Conservation (phyloP, 2,113 vertebrate genomes). For the Corapipo altera region DNA sequence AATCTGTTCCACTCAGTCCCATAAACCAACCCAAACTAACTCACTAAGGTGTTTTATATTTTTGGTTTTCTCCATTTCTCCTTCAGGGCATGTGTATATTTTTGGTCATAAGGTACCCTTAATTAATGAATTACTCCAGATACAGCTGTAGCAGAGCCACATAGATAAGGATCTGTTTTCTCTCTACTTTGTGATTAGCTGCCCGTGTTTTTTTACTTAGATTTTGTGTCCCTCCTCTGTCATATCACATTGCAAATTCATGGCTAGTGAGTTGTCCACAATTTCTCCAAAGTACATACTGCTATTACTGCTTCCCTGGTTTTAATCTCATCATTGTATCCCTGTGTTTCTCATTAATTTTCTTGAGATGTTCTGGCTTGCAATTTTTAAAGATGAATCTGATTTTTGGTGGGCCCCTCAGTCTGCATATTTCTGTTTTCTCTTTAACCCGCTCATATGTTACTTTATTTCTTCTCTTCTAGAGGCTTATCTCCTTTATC, state of each 20-base stretch:
- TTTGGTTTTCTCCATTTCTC: not conserved
- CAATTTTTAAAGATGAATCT: not conserved
- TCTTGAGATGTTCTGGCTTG: not conserved
- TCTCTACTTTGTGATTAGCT: not conserved
- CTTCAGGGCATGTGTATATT: not conserved
- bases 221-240: not conserved
- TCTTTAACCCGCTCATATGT: not conserved
- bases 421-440: not conserved
- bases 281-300: not conserved
- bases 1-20: not conserved
- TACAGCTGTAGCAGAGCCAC: not conserved
- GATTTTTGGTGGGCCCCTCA: not conserved
- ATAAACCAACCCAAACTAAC: not conserved
- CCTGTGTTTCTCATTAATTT: not conserved
- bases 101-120: not conserved
- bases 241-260: not conserved
- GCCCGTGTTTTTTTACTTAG: not conserved
- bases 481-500: not conserved
- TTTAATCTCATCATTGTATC: not conserved
- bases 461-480: not conserved
- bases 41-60: not conserved
- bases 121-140: not conserved
- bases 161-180: not conserved
- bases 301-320: not conserved
- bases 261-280: not conserved